phyloP scores from a whole-genome alignment of 2,888 invertebrate species.

The Phyto melanocephala region DNA sequence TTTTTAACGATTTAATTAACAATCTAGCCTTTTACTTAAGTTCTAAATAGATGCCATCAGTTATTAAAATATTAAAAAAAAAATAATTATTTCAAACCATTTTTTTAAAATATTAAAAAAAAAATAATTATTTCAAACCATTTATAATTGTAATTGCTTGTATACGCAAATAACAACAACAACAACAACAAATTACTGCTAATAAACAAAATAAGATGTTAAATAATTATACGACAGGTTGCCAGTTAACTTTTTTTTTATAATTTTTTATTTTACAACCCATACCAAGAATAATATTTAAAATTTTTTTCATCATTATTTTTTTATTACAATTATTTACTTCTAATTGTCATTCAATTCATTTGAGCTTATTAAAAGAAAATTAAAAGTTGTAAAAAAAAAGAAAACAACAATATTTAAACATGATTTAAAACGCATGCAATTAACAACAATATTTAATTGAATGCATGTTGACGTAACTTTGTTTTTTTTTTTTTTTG shows the following conservation, averaged over 20 bases:
- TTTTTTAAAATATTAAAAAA: too few species aligned
- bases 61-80: too few species aligned
- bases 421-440: conserved; percentile 63
- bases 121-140: neutral
- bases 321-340: too few species aligned
- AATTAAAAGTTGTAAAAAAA: conserved; percentile 16
- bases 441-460: conserved; percentile 56
- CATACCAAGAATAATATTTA: conserved; percentile 18
- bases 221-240: conserved; percentile 14
- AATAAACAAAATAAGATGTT: conserved; percentile 17
- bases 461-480: conserved; percentile 10
- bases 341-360: conserved; percentile 46
- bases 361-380: conserved; percentile 51
- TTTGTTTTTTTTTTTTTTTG: conserved; percentile 1
- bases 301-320: neutral
- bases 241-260: conserved; percentile 12
- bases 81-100: neutral
- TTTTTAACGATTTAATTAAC: too few species aligned
- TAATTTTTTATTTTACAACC: neutral
- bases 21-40: too few species aligned
- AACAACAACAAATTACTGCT: neutral
- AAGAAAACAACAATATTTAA: conserved; percentile 50
- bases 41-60: neutral
- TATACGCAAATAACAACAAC: neutral
- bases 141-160: conserved; percentile 1